Conservation (phyloP, 1,140 invertebrate species). For the Trachymyrmex cornetzi region DNA sequence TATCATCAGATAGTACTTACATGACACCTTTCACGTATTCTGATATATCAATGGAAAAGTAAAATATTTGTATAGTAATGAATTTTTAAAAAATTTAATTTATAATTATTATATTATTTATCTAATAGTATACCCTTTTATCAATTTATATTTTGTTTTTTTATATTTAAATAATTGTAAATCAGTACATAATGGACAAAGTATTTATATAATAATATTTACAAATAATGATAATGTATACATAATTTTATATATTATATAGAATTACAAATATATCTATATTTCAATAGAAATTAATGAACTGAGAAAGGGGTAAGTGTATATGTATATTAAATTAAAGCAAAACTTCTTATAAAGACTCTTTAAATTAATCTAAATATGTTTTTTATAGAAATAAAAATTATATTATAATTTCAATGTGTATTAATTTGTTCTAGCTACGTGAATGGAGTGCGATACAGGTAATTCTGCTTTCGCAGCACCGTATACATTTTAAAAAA, state of each 20-base stretch:
- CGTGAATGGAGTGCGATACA: conserved; percentile 49
- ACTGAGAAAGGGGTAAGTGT: too few species aligned
- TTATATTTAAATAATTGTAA: background rate
- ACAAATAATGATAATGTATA: background rate
- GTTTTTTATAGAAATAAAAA: background rate
- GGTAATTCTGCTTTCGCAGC: conserved; percentile 43
- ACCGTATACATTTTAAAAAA: background rate
- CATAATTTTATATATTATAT: background rate
- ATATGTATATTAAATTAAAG: background rate
- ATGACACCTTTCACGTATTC: background rate
- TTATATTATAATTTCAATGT: background rate
- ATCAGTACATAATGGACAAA: background rate
- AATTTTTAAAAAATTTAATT: background rate
- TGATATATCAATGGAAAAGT: background rate
- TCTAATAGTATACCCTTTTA: background rate
- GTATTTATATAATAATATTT: background rate
- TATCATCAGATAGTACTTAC: background rate
- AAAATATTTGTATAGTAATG: background rate
- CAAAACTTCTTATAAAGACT: background rate
- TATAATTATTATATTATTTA: conserved; percentile 7
- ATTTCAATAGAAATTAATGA: background rate
- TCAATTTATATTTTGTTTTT: background rate
- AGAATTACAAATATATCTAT: too few species aligned
- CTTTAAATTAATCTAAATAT: background rate
- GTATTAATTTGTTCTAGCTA: conserved; percentile 58